Base-by-base conservation (phyloP, 30 jellyfish, hydroid and myxozoan genomes). In the Chrysaora quinquecirrha region DNA sequence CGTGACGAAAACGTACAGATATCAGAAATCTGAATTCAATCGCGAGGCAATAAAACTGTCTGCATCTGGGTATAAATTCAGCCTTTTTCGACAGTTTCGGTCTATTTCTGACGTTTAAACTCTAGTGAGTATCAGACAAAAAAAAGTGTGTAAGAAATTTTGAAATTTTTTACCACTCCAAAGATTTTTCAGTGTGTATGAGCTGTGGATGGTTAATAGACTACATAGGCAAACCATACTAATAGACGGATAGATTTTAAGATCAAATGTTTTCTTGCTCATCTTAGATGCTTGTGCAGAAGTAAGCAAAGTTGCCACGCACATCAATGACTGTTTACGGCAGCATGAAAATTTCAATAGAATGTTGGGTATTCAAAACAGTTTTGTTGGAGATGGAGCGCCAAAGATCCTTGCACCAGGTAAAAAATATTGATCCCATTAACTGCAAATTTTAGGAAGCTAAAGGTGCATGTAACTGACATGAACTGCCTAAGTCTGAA, bases 371-470 rank as follows among this genome's bases (percentile, higher is more conserved):
- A 91, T 91, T 19, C 98, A 91, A 58, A 85, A 91, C 76, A 78
- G 96, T 64, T 76, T 91, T 30, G 69, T 90, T 77, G 98, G 98
- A 11, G 91, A 86, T 65, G 67, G 84, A 18, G 96, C 95, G 19
- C 98, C 98, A 48, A 63, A 85, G 61, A 86, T 91, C 20, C 73
- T 91, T 4, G 95, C 98, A 23, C 98, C 98, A 76, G 98, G 98
- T 91, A 54, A n/a, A n/a, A n/a, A n/a, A n/a, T n/a, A n/a, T n/a
- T n/a, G n/a, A n/a, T n/a, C n/a, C n/a, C n/a, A n/a, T n/a, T n/a
- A n/a, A n/a, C n/a, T n/a, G n/a, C n/a, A n/a, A n/a, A n/a, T n/a
- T n/a, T n/a, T n/a, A n/a, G n/a, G n/a, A n/a, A n/a, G n/a, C n/a
- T n/a, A n/a, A n/a, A n/a, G n/a, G n/a, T n/a, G n/a, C n/a, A n/a